Base-by-base conservation (phyloP, 2,113 vertebrate genomes). In the Urocitellus parryii region DNA sequence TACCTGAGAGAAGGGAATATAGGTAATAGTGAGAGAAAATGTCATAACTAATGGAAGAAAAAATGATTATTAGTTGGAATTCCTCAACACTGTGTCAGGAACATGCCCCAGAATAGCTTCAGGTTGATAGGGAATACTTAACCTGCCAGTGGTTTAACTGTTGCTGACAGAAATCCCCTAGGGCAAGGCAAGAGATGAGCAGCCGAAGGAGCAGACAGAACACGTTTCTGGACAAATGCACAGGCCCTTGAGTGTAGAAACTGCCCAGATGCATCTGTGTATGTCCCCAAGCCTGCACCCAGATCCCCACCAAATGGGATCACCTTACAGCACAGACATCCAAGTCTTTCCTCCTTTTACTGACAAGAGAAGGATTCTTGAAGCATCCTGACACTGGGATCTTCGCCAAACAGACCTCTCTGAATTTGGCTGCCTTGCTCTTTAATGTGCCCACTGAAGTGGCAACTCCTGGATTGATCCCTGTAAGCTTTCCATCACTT, bases 21-120 rank as follows among this genome's bases (percentile, higher is more conserved):
- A 91, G 39, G 39, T 22, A 94, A 96, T 48, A 76, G 6, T 11
- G 37, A 90, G 63, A 90, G 32, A 96, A 96, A 95, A 82, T 79
- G n/a, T 83, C 80, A 97, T n/a, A 82, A 92, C 16, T 95, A 96
- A 96, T 20, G 67, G 58, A 96, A 96, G 77, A 86, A 89, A 42
- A 96, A 96, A 94, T 87, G 87, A 74, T 96, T 97, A 37, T 96
- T 97, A 92, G 56, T 86, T 73, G 73, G 79, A 76, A 95, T 85
- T 90, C 70, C 96, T 53, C 90, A 97, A 73, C 82, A 68, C 45
- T 0, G 16, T 88, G 91, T 95, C 95, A 96, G 58, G 61, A 95
- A 96, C 85, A 95, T 90, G 85, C 45, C n/a, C 72, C 88, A 37
- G 94, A 96, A 95, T 83, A 96, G 51, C 76, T 97, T 95, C 73